Evolutionary conservation across 2,888 invertebrate genomes (phyloP).

Genomic region (Neoscelio sp.): DNA sequence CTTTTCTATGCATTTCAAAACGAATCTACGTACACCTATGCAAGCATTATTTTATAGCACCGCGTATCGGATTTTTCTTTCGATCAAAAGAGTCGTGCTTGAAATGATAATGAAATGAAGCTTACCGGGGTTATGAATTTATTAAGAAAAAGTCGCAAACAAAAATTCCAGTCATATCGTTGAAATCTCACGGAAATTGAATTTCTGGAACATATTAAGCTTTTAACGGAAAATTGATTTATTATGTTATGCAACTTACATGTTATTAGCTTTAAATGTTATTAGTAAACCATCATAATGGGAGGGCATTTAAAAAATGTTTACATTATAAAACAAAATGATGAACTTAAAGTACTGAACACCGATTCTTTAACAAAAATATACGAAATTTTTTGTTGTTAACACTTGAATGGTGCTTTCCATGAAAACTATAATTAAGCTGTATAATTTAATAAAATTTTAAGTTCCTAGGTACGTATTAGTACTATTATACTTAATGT

Average conservation of each 20-base stretch:
- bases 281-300: background rate
- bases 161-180: slow-evolving; percentile 32
- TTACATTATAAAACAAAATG: background rate
- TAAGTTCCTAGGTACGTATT: too few species aligned
- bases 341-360: too few species aligned
- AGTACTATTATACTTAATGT: too few species aligned
- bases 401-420: too few species aligned
- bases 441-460: too few species aligned
- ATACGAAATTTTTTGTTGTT: too few species aligned
- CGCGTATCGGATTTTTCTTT: slow-evolving; percentile 34
- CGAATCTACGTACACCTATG: slow-evolving; percentile 32
- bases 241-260: slow-evolving; percentile 7
- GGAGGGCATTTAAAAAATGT: background rate
- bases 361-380: too few species aligned
- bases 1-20: slow-evolving; percentile 56
- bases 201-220: slow-evolving; percentile 14
- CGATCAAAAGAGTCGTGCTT: slow-evolving; percentile 35
- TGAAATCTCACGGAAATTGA: slow-evolving; percentile 30
- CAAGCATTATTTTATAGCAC: slow-evolving; percentile 39
- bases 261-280: slow-evolving; percentile 9
- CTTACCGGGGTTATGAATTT: slow-evolving; percentile 39
- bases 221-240: slow-evolving; percentile 20
- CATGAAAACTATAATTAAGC: too few species aligned
- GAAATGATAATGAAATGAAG: slow-evolving; percentile 44
- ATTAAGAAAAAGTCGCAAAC: slow-evolving; percentile 32